Base-by-base conservation (phyloP, 2,797 vertebrate genomes). In the Takifugu ocellatus region DNA sequence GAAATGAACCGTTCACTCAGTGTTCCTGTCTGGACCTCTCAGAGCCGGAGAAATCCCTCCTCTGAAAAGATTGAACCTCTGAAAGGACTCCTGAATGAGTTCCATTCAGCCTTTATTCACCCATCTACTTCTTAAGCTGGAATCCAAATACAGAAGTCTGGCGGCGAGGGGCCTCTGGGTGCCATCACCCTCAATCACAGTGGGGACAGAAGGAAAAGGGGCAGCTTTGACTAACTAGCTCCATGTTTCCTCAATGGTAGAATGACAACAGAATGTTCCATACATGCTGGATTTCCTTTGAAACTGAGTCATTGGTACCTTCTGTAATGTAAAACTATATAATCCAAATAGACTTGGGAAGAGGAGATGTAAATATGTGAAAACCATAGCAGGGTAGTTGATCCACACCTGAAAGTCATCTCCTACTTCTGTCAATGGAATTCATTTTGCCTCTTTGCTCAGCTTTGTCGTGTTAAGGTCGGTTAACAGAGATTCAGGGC, bases 41-140 rank as follows among this genome's bases (percentile, higher is more conserved):
- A 70, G 60, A 70, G 66, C 54, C 57, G n/a, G 49, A 77, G 65
- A 75, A 75, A 69, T 68, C 50, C 53, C 47, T 25, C 25, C 55
- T 49, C 33, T 80, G 60, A 81, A 75, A 50, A 59, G 56, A 62
- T 56, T 27, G 54, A 39, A 61, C 68, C 47, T 71, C 43, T 44
- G 80, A 67, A 67, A 71, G 17, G 53, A 49, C 51, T 47, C 59
- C 46, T 44, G 46, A 67, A 70, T 74, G 24, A 64, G 49, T 57
- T 67, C 43, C 61, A 67, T 64, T 72, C 26, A 54, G 63, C 42
- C 45, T 54, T 56, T 50, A 51, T 39, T 25, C 33, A 43, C 3
- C 49, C 50, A 51, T 68, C 29, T 10, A 5, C 51, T 67, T 53
- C 16, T 61, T 26, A 51, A 53, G 45, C 46, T 62, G 54, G 72